Evolutionary conservation across 2,888 invertebrate species (phyloP).

Genomic region (Dioctria rufipes): DNA sequence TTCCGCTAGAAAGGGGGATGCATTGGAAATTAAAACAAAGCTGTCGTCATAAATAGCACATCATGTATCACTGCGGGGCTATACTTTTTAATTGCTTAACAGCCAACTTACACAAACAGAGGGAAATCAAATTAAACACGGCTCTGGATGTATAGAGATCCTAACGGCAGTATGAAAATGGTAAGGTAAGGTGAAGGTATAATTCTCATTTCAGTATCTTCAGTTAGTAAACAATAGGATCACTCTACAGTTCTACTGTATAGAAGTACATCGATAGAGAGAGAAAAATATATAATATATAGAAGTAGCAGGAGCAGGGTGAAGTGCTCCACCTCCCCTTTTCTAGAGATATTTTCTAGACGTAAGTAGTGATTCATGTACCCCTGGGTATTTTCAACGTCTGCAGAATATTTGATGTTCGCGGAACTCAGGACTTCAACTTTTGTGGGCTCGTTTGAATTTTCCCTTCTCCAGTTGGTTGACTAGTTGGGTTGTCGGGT

Average conservation of each 20-base stretch:
- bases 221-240: slow-evolving; percentile 44
- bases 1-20: background rate
- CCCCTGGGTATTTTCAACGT: slow-evolving; percentile 44
- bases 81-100: slow-evolving; percentile 69
- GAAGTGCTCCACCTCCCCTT: slow-evolving; percentile 3
- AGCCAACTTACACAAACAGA: slow-evolving; percentile 65
- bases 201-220: slow-evolving; percentile 1
- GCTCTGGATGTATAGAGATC: background rate
- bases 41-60: slow-evolving; percentile 50
- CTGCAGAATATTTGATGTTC: slow-evolving; percentile 47
- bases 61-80: slow-evolving; percentile 46
- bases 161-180: background rate
- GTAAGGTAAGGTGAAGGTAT: background rate
- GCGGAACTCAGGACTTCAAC: slow-evolving; percentile 33
- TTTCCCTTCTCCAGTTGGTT: slow-evolving; percentile 22
- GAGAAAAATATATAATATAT: background rate
- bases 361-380: slow-evolving; percentile 52
- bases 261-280: background rate
- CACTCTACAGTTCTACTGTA: slow-evolving; percentile 11
- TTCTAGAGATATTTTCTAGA: slow-evolving; percentile 26
- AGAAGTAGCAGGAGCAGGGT: background rate
- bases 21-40: slow-evolving; percentile 51
- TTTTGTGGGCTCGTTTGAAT: slow-evolving; percentile 52
- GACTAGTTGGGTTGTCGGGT: background rate
- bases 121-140: slow-evolving; percentile 54